A percentile compares a stretch with the other conserved stretches of the same genome.
Evolutionary conservation across 2,888 invertebrate genomes (phyloP).

Genomic region (Papilio protenor): DNA sequence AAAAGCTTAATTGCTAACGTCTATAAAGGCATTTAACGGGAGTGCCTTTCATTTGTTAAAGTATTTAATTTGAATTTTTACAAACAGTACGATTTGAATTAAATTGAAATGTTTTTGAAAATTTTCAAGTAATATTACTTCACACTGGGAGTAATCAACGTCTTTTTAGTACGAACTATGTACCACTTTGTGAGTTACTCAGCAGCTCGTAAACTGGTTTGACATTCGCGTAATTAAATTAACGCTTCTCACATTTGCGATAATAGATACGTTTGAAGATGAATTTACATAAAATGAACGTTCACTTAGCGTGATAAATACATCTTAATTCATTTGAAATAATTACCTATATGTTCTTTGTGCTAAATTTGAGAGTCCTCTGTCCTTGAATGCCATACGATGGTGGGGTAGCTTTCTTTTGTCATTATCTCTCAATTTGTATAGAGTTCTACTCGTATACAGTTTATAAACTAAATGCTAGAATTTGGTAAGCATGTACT

Average conservation of each 20-base stretch:
- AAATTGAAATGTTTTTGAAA: neutral
- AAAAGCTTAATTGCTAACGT: neutral
- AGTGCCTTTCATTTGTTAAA: neutral
- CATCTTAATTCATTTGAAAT: neutral
- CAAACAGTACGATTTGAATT: neutral
- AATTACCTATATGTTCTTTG: neutral
- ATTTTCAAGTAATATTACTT: neutral
- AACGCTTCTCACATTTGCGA: neutral
- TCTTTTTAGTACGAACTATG: conserved; percentile 18
- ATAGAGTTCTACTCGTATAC: too few species aligned
- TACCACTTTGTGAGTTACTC: neutral
- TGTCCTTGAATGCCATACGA: too few species aligned
- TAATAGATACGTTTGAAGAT: neutral
- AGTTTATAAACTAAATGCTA: neutral
- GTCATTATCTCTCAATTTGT: too few species aligned
- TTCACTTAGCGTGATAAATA: neutral
- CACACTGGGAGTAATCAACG: neutral
- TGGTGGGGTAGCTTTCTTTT: too few species aligned
- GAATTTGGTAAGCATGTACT: neutral
- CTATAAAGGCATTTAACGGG: neutral
- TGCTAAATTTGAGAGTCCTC: too few species aligned
- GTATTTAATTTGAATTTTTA: neutral
- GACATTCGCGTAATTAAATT: conserved; percentile 34
- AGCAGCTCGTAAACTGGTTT: conserved; percentile 9
- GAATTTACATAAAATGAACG: conserved; percentile 3